Percentiles rank a stretch among this genome's conserved stretches.
Conservation (phyloP, 2,888 invertebrate genomes). For the Drosophila cognata region DNA sequence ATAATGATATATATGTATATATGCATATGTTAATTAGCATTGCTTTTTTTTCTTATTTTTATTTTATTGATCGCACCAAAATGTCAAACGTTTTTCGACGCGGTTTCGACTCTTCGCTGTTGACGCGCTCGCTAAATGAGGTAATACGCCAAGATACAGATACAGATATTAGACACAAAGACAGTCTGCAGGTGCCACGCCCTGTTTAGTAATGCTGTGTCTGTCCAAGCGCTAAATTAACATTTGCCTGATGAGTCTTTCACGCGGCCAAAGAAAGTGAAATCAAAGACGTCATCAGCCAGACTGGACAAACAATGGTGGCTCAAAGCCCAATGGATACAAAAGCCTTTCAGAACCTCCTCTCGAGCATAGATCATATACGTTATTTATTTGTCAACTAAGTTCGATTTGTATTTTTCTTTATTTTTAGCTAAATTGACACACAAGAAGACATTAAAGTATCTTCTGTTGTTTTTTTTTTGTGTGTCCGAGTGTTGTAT, state of each 20-base stretch:
- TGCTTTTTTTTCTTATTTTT: conserved; percentile 59
- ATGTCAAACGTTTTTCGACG: conserved; percentile 78
- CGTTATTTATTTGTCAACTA: not conserved
- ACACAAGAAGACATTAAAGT: conserved; percentile 18
- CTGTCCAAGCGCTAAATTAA: conserved; percentile 62
- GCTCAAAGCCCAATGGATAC: not conserved
- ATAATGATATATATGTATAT: conserved; percentile 42
- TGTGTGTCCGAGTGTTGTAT: conserved; percentile 50
- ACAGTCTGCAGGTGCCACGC: conserved; percentile 45
- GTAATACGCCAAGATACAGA: conserved; percentile 55
- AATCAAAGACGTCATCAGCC: conserved; percentile 50
- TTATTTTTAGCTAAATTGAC: conserved; percentile 7
- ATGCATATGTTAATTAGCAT: conserved; percentile 76
- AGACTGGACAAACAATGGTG: too few relatives aligned
- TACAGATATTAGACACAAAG: conserved; percentile 1
- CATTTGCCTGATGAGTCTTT: conserved; percentile 61
- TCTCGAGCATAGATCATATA: not conserved
- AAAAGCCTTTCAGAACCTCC: conserved; percentile 1
- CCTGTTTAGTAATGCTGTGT: conserved; percentile 35
- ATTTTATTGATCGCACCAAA: conserved; percentile 77
- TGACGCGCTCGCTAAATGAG: conserved; percentile 65
- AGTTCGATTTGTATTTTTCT: conserved; percentile 2
- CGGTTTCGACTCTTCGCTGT: conserved; percentile 35
- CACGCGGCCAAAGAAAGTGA: conserved; percentile 57
- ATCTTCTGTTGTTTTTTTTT: conserved; percentile 21